phyloP scores from a whole-genome alignment of 2,797 vertebrate genomes.

The Phoeniculus purpureus region DNA sequence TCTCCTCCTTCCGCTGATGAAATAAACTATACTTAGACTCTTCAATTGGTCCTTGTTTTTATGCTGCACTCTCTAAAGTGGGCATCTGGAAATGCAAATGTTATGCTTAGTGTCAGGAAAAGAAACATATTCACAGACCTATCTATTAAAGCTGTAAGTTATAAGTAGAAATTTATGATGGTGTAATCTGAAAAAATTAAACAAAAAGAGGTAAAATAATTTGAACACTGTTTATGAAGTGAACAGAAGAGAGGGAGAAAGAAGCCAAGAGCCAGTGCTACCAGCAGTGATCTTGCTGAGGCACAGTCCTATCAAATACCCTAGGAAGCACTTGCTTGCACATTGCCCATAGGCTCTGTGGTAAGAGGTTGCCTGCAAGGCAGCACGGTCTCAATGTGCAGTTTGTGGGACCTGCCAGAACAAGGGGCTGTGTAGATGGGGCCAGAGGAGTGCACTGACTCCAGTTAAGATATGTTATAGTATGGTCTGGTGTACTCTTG shows the following conservation, averaged over 20 bases:
- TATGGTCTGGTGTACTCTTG: not conserved
- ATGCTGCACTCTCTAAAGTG: not conserved
- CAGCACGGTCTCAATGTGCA: accelerated
- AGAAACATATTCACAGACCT: not conserved
- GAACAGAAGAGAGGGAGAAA: not conserved
- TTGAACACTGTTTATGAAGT: not conserved
- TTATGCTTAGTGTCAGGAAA: not conserved
- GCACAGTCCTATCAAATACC: not conserved
- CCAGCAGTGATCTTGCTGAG: not conserved
- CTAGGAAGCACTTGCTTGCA: not conserved
- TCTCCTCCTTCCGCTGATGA: not conserved
- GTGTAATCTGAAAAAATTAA: not conserved
- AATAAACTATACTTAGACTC: not conserved
- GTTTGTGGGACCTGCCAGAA: not conserved
- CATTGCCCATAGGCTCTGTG: not conserved
- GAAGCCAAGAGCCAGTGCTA: not conserved
- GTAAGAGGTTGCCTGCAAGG: not conserved
- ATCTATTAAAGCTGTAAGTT: not conserved
- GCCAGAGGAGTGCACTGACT: not conserved
- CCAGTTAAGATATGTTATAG: not conserved
- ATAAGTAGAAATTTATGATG: not conserved
- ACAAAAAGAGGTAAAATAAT: not conserved
- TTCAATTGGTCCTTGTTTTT: not conserved
- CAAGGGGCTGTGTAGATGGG: too few species aligned
- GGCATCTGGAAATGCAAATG: not conserved